Evolutionary conservation across 2,113 vertebrate genomes (phyloP).

Genomic region (Brevimyrus niger): DNA sequence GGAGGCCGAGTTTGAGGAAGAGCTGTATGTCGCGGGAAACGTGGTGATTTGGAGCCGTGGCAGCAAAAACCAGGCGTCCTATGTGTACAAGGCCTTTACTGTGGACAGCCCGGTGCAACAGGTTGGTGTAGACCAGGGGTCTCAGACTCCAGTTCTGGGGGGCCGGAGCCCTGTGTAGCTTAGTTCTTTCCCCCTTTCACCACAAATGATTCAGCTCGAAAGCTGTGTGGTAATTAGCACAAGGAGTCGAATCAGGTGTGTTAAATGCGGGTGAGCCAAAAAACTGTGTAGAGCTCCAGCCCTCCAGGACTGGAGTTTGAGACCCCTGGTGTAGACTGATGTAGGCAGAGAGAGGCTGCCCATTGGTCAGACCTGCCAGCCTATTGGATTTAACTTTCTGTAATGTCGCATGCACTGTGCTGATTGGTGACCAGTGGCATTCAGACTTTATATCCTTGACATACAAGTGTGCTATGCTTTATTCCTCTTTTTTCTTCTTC

Average conservation of each 20-base stretch:
- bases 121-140: conserved; percentile 47
- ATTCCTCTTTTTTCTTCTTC: conserved; percentile 41
- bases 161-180: too few relatives aligned
- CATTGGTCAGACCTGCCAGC: not conserved
- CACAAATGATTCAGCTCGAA: too few relatives aligned
- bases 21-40: conserved; percentile 85
- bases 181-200: too few relatives aligned
- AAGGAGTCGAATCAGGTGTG: too few relatives aligned
- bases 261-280: too few relatives aligned
- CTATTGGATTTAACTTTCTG: not conserved
- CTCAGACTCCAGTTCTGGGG: too few relatives aligned
- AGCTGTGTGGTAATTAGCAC: too few relatives aligned
- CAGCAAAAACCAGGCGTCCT: conserved; percentile 71
- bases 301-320: too few relatives aligned
- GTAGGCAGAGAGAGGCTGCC: not conserved
- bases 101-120: conserved; percentile 88
- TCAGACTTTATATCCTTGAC: not conserved
- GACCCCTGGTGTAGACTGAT: not conserved
- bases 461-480: not conserved
- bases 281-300: too few relatives aligned
- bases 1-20: conserved; percentile 84
- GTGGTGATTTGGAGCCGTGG: conserved; percentile 95
- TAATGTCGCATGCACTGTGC: not conserved
- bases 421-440: not conserved
- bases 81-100: conserved; percentile 90